A percentile compares a stretch with the other conserved stretches of the same genome.
Conservation (phyloP, 1,140 invertebrate species). For the Drosophila pseudoananassae region DNA sequence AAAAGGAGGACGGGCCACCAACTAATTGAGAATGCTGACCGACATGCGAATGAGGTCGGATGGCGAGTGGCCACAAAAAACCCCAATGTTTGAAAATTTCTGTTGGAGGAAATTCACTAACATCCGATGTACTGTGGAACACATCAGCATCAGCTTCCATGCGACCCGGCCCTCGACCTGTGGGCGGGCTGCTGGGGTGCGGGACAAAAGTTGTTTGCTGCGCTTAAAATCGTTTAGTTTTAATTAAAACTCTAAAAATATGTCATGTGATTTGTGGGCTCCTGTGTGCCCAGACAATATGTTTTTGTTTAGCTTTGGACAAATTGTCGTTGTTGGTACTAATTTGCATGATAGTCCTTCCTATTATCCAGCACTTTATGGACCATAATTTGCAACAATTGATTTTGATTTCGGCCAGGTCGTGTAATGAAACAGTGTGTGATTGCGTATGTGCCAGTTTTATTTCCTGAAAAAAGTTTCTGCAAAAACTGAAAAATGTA, state of each 20-base stretch:
- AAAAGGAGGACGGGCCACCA: conserved; percentile 14
- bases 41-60: conserved; percentile 53
- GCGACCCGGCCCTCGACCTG: conserved; percentile 23
- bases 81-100: conserved; percentile 9
- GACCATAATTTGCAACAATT: conserved; percentile 12
- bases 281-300: conserved; percentile 36
- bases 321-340: conserved; percentile 12
- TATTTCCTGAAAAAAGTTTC: neutral
- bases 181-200: neutral
- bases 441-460: neutral
- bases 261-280: conserved; percentile 39
- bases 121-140: conserved; percentile 8
- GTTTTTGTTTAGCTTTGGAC: conserved; percentile 10
- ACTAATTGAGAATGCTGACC: conserved; percentile 56
- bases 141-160: conserved; percentile 14
- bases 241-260: conserved; percentile 45
- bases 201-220: conserved; percentile 17
- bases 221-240: conserved; percentile 48
- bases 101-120: conserved; percentile 19
- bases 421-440: conserved; percentile 4
- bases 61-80: conserved; percentile 9
- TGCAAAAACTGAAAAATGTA: neutral
- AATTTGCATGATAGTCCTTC: conserved; percentile 24
- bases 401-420: neutral
- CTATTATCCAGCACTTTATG: conserved; percentile 21